Evolutionary conservation across 2,888 invertebrate genomes (phyloP).

Genomic region (Pterostichus niger): DNA sequence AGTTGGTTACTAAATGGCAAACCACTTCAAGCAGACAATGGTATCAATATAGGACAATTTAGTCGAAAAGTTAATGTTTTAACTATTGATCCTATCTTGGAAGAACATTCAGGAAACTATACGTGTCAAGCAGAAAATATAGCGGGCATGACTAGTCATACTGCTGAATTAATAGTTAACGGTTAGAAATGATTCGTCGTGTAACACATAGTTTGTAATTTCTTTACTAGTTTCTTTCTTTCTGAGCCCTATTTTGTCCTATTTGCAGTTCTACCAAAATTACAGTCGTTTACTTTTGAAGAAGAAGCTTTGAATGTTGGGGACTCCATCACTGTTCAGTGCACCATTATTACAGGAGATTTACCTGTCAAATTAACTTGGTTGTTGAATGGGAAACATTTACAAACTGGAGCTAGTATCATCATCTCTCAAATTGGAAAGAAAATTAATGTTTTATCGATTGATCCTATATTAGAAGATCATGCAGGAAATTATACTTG

Average conservation of each 20-base stretch:
- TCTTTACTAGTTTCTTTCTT: not conserved
- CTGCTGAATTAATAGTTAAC: slow-evolving; percentile 79
- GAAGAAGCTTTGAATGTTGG: slow-evolving; percentile 81
- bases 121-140: slow-evolving; percentile 80
- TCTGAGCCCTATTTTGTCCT: not conserved
- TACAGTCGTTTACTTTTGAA: slow-evolving; percentile 88
- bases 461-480: slow-evolving; percentile 78
- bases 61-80: slow-evolving; percentile 83
- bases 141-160: slow-evolving; percentile 78
- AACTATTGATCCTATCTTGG: slow-evolving; percentile 80
- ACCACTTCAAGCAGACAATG: slow-evolving; percentile 79
- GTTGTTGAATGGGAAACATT: slow-evolving; percentile 83
- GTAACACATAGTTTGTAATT: not conserved
- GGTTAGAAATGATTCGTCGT: slow-evolving; percentile 73
- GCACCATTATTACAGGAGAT: slow-evolving; percentile 88
- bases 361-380: slow-evolving; percentile 88
- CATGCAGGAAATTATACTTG: slow-evolving; percentile 82
- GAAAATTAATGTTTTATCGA: slow-evolving; percentile 83
- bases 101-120: slow-evolving; percentile 80
- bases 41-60: slow-evolving; percentile 80
- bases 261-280: slow-evolving; percentile 81
- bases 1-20: slow-evolving; percentile 86
- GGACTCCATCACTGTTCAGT: slow-evolving; percentile 81
- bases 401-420: slow-evolving; percentile 78
- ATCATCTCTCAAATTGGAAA: slow-evolving; percentile 82